Evolutionary conservation across 2,888 invertebrate species (phyloP).

Genomic region (Stramonita haemastoma): DNA sequence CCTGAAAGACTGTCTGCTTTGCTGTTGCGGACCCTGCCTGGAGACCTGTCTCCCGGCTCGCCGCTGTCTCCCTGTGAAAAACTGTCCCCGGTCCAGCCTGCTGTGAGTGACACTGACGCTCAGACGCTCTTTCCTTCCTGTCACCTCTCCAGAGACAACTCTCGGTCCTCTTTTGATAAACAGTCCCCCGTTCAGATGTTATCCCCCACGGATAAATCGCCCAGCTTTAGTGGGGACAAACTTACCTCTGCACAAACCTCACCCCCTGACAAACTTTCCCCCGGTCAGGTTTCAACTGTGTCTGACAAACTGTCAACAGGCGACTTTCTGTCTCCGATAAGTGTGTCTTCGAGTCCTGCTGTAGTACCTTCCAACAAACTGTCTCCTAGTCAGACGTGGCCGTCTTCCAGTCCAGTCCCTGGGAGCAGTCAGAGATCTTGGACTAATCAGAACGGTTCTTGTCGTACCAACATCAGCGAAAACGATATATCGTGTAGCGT

Average conservation of each 20-base stretch:
- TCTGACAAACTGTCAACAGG: neutral
- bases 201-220: neutral
- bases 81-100: neutral
- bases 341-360: too few species aligned
- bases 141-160: neutral
- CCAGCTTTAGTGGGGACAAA: neutral
- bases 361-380: neutral
- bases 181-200: neutral
- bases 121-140: too few species aligned
- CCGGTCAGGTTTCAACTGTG: neutral
- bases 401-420: neutral
- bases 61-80: neutral
- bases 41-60: neutral
- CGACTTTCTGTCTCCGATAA: neutral
- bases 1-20: neutral
- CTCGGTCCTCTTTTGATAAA: neutral
- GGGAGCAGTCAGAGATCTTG: neutral
- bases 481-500: neutral
- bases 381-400: neutral
- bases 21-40: neutral
- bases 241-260: neutral
- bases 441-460: slow-evolving; percentile 19
- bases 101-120: neutral
- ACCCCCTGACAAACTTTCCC: neutral
- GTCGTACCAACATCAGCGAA: neutral